Conservation (phyloP, 2,797 vertebrate genomes). For the Rhinoraja longicauda region DNA sequence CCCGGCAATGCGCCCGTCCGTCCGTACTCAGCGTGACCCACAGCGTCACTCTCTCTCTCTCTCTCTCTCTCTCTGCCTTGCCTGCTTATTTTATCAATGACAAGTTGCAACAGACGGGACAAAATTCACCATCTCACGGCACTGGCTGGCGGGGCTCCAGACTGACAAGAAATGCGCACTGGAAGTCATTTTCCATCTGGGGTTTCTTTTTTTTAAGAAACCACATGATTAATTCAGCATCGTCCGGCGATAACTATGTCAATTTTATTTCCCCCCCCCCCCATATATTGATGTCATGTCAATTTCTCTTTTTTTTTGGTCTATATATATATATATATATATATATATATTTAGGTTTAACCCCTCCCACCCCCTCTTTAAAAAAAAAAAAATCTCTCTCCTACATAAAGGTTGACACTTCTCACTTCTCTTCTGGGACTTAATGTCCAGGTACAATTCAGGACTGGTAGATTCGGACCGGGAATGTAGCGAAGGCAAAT, state of each 20-base stretch:
- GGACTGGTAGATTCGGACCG: neutral
- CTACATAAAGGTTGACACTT: slow-evolving; percentile 27
- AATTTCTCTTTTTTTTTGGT: no score
- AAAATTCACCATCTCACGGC: slow-evolving; percentile 29
- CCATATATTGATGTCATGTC: no score
- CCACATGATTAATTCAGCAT: neutral
- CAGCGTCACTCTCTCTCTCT: slow-evolving; percentile 66
- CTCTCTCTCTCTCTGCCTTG: no score
- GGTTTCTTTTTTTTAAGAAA: neutral
- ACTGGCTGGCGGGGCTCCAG: slow-evolving; percentile 29
- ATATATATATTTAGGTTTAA: no score
- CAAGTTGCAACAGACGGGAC: slow-evolving; percentile 52
- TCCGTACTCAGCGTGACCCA: slow-evolving; percentile 62
- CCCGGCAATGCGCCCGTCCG: slow-evolving; percentile 54
- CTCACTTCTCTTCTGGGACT: slow-evolving; percentile 15
- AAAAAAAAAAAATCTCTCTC: neutral
- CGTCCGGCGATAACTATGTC: neutral
- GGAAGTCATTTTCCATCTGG: neutral
- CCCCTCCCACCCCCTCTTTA: no score
- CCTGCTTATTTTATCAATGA: slow-evolving; percentile 60
- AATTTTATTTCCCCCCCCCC: neutral
- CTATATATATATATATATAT: no score
- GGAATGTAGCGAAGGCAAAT: neutral
- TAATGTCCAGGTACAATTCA: slow-evolving; percentile 31
- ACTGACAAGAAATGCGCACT: slow-evolving; percentile 12